Evolutionary conservation across 2,888 invertebrate genomes (phyloP).

Genomic region (Kuschelorhynchus macadamiae): DNA sequence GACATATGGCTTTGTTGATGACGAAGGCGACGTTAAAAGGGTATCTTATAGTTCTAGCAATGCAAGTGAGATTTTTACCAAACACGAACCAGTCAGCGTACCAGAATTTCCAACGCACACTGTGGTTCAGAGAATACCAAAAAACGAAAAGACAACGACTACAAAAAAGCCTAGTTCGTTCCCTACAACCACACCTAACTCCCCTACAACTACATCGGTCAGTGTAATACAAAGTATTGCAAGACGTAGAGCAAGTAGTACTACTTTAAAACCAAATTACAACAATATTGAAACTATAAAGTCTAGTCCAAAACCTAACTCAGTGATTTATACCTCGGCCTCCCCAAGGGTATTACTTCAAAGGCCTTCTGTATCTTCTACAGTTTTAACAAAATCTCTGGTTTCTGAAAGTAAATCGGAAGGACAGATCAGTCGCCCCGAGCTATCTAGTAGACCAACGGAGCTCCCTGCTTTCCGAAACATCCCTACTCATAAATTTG

Average conservation of each 20-base stretch:
- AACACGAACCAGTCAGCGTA: constrained; percentile 51
- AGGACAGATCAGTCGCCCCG: constrained; percentile 65
- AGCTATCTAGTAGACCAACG: constrained; percentile 61
- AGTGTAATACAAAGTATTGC: constrained; percentile 75
- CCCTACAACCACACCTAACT: constrained; percentile 68
- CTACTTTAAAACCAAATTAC: constrained; percentile 61
- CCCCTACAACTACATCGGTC: constrained; percentile 74
- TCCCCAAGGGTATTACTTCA: constrained; percentile 64
- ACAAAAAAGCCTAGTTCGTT: constrained; percentile 70
- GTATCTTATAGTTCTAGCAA: constrained; percentile 80
- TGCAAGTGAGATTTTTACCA: constrained; percentile 69
- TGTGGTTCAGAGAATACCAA: constrained; percentile 66
- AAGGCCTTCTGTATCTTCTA: constrained; percentile 56
- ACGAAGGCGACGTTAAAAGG: constrained; percentile 82
- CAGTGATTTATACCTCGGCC: constrained; percentile 64
- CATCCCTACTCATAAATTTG: constrained; percentile 63
- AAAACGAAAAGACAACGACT: constrained; percentile 47
- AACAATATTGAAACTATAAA: constrained; percentile 59
- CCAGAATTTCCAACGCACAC: constrained; percentile 64
- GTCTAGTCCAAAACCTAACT: constrained; percentile 63
- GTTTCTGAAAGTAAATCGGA: constrained; percentile 54
- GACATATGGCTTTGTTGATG: constrained; percentile 86
- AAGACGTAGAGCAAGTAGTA: constrained; percentile 69
- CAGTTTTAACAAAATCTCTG: neutral
- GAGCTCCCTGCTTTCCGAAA: constrained; percentile 57